A percentile compares a stretch with the other conserved stretches of the same genome.
phyloP scores from a whole-genome alignment of 2,797 vertebrate species.

The Spinus pinus region DNA sequence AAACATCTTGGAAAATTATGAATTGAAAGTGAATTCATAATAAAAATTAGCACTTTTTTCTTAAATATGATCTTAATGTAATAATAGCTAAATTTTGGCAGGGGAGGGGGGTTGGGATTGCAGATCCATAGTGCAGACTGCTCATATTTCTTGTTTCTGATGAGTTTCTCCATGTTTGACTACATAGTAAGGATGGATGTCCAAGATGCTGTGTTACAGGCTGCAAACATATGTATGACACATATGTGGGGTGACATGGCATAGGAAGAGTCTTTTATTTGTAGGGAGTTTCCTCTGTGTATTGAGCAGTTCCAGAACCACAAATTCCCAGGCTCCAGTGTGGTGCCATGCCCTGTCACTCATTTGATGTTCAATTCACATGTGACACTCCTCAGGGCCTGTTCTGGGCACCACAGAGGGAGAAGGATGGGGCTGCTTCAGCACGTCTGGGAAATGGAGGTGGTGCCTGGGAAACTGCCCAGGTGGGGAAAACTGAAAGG shows the following conservation, averaged over 20 bases:
- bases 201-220: neutral
- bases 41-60: neutral
- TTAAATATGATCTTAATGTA: neutral
- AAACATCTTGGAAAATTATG: neutral
- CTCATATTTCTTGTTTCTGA: neutral
- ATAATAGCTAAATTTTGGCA: neutral
- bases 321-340: neutral
- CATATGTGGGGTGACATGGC: neutral
- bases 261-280: neutral
- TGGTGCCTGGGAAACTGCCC: neutral
- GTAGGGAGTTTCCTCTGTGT: neutral
- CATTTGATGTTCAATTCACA: rapidly evolving
- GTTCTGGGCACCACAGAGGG: neutral
- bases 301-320: neutral
- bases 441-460: neutral
- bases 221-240: neutral
- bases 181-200: neutral
- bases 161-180: neutral
- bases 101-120: neutral
- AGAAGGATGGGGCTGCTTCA: neutral
- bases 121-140: neutral
- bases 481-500: neutral
- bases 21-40: constrained; percentile 2
- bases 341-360: neutral
- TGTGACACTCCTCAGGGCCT: neutral